Evolutionary conservation across 1,140 invertebrate genomes (phyloP).

Genomic region (Drosophila subobscura): DNA sequence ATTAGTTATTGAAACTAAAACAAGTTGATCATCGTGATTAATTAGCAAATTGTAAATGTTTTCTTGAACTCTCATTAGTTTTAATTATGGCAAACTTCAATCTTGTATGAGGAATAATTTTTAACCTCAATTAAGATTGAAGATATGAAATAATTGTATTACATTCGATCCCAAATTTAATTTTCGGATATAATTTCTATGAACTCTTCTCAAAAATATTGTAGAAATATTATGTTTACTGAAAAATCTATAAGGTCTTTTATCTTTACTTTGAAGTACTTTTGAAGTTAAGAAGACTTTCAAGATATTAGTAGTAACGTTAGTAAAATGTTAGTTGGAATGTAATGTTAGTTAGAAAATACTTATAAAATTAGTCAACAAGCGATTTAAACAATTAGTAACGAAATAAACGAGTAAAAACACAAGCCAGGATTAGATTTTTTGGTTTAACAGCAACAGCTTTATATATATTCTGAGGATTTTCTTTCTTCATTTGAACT

Average conservation of each 20-base stretch:
- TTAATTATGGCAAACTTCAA: constrained; percentile 2
- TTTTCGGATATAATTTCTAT: not conserved
- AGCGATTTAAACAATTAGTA: constrained; percentile 63
- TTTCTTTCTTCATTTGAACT: constrained; percentile 31
- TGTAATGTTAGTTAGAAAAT: not conserved
- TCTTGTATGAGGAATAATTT: no score
- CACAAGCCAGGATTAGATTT: constrained; percentile 69
- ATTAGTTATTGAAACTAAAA: constrained; percentile 1
- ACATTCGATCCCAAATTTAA: not conserved
- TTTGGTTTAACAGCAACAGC: constrained; percentile 76
- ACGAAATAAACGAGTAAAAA: constrained; percentile 63
- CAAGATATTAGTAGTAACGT: constrained; percentile 1
- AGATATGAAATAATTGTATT: not conserved
- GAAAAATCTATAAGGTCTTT: constrained; percentile 22
- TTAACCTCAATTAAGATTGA: not conserved
- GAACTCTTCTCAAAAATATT: not conserved
- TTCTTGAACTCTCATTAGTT: not conserved
- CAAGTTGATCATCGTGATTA: constrained; percentile 11
- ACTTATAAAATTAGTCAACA: constrained; percentile 64
- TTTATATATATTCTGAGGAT: constrained; percentile 63
- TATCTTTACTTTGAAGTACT: not conserved
- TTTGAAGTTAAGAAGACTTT: not conserved
- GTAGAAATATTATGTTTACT: not conserved
- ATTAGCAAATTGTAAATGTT: not conserved
- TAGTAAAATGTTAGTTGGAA: constrained; percentile 15